Evolutionary conservation across 2,888 invertebrate species (phyloP).

Genomic region (Oscheius sp.): DNA sequence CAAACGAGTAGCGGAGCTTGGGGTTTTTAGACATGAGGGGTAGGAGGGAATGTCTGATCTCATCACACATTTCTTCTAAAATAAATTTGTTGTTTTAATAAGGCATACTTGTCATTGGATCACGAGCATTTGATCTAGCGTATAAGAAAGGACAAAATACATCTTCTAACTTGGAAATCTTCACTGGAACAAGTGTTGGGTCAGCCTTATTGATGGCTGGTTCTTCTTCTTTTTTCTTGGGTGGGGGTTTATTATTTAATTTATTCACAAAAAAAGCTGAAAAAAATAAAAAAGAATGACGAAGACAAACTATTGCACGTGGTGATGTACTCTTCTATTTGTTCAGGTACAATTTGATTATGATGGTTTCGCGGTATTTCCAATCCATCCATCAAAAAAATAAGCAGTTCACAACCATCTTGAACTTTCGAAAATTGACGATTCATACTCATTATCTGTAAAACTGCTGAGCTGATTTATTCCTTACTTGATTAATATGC

Average conservation of each 20-base stretch:
- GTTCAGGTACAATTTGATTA: not conserved
- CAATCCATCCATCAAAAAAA: not conserved
- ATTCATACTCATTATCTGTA: not conserved
- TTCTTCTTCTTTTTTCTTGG: no score
- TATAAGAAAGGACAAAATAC: not conserved
- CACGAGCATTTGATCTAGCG: not conserved
- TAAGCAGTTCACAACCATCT: not conserved
- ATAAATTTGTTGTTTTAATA: not conserved
- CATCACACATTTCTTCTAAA: not conserved
- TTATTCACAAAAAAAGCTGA: not conserved
- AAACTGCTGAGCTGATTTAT: not conserved
- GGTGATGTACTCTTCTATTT: conserved; percentile 2
- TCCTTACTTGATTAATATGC: not conserved
- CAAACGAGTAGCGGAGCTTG: not conserved
- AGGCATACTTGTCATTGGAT: not conserved
- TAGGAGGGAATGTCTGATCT: not conserved
- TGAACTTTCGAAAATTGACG: not conserved
- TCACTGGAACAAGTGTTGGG: not conserved
- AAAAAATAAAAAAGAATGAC: not conserved
- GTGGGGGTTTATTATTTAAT: not conserved
- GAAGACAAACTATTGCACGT: not conserved
- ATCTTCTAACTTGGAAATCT: not conserved
- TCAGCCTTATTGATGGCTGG: not conserved
- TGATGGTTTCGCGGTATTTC: not conserved
- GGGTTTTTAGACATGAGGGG: not conserved